Percentiles rank a stretch among this genome's conserved stretches.
Evolutionary conservation across 2,113 vertebrate species (phyloP).

Genomic region (Arothron firmamentum): DNA sequence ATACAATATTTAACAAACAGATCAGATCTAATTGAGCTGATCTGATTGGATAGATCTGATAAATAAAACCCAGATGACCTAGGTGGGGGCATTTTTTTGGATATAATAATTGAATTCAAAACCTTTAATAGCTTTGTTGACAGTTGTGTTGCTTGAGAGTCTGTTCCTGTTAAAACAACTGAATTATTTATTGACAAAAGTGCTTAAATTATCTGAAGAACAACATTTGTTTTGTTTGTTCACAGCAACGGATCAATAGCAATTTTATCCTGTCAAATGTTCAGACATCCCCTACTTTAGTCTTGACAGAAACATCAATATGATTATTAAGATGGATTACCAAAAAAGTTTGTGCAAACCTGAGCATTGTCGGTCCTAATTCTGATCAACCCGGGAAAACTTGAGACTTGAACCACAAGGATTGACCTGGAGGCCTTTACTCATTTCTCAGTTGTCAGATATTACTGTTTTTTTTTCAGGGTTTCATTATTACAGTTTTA

Average conservation of each 20-base stretch:
- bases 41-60: too few species aligned
- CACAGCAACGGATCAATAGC: neutral
- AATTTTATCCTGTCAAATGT: neutral
- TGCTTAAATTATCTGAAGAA: neutral
- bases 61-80: too few species aligned
- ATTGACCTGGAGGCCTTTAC: too few species aligned
- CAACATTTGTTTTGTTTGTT: neutral
- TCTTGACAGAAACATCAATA: slow-evolving; percentile 2
- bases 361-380: neutral
- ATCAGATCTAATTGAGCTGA: too few species aligned
- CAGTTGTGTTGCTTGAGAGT: too few species aligned
- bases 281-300: neutral
- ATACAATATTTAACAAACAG: too few species aligned
- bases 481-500: too few species aligned
- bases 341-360: neutral
- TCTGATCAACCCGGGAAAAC: neutral
- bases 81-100: too few species aligned
- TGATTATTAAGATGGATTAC: neutral
- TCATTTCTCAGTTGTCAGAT: neutral
- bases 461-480: neutral
- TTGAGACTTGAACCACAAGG: neutral
- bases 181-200: too few species aligned
- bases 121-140: too few species aligned
- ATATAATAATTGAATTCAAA: too few species aligned
- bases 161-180: too few species aligned